Base-by-base conservation (phyloP, 2,797 vertebrate genomes). In the Chaenodraco wilsoni region DNA sequence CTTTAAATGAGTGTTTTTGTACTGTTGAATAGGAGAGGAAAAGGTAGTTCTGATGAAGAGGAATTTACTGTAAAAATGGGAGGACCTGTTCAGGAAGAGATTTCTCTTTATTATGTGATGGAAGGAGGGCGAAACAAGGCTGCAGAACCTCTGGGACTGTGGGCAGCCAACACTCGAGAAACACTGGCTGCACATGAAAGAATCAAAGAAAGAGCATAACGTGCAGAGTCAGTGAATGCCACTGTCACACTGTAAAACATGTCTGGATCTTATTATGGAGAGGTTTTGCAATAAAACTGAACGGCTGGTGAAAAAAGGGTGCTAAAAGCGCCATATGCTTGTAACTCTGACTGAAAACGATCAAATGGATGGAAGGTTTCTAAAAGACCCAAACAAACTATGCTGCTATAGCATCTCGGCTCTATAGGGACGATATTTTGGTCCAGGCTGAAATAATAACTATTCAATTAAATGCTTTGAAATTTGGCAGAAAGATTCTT, bases 141-240 rank as follows among this genome's bases (percentile, higher is more conserved):
- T 21, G 57, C 55, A 19, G 76, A 54, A 40, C 85, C 76, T 58
- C 23, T 17, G 87, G 80, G 86, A 78, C 70, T 45, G 43, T 2
- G 66, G 72, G 51, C 70, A 33, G 80, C 84, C 87, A 82, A 74
- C 75, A 62, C 76, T 50, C 72, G 21, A 72, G 44, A 86, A 63
- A 61, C 49, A 4, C 73, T 91, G 92, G 90, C 89, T 87, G 61
- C 78, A 76, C 87, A 92, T 91, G 81, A 93, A 91, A 91, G 84
- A 55, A 11, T 1, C 37, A 4, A 9, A 69, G 44, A 56, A 6
- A 68, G 64, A 50, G 72, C 50, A 45, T 63, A 54, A 72, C 60
- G 60, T 75, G 75, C 72, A 45, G 69, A 76, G 75, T 44, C 41
- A 58, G 31, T 17, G 69, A 69, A 48, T 45, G 16, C 33, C 48